Evolutionary conservation across 2,797 vertebrate genomes (phyloP).

Genomic region (Esox masquinongy): DNA sequence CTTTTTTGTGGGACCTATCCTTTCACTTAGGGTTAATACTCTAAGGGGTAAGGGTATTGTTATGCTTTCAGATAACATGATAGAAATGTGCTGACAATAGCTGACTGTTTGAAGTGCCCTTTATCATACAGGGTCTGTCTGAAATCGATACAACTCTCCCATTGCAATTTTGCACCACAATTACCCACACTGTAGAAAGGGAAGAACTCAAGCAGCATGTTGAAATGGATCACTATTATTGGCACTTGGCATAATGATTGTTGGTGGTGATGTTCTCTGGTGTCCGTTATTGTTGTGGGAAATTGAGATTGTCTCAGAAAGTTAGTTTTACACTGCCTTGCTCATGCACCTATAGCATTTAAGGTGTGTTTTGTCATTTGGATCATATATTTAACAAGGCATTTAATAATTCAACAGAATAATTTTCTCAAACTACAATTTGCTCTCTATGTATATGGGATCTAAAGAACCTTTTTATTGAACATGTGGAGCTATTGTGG

Average conservation of each 20-base stretch:
- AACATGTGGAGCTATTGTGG: not conserved
- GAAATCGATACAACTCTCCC: slow-evolving; percentile 41
- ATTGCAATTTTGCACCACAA: slow-evolving; percentile 31
- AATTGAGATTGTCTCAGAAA: not conserved
- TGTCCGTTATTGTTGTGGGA: not conserved
- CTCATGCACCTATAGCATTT: not conserved
- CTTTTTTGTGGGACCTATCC: slow-evolving; percentile 1
- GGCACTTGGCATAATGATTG: not conserved
- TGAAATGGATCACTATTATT: not conserved
- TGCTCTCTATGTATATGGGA: too few species aligned
- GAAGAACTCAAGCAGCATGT: slow-evolving; percentile 42
- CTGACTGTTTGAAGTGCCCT: slow-evolving; percentile 13
- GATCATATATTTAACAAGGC: too few species aligned
- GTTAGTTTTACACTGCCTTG: too few species aligned
- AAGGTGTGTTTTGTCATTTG: not conserved
- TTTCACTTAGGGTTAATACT: slow-evolving; percentile 31
- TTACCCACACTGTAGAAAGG: slow-evolving; percentile 28
- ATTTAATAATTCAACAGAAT: too few species aligned
- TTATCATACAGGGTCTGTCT: too few species aligned
- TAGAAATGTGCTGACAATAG: slow-evolving; percentile 31
- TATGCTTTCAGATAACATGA: slow-evolving; percentile 34
- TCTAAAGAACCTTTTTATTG: not conserved
- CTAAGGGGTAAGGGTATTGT: slow-evolving; percentile 31
- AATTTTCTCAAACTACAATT: too few species aligned
- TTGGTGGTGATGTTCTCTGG: not conserved